Conservation (phyloP, 2,888 invertebrate species). For the Patella ulyssiponensis region DNA sequence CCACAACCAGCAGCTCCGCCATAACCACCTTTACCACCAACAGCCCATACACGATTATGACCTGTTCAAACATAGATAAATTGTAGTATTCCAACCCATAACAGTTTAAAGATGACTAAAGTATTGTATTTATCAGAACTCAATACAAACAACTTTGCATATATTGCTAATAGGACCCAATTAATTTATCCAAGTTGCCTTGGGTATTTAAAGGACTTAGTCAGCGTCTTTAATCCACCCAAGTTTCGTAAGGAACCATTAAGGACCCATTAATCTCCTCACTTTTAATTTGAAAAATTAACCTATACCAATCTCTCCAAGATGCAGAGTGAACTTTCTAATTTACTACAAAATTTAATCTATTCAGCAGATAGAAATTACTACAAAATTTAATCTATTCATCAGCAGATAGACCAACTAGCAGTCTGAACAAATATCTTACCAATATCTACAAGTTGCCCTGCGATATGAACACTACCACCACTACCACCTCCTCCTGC, state of each 20-base stretch:
- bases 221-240: no score
- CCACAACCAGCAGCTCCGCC: conserved; percentile 45
- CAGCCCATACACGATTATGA: conserved; percentile 39
- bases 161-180: no score
- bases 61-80: conserved; percentile 28
- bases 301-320: no score
- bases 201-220: no score
- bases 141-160: no score
- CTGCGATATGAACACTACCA: conserved; percentile 52
- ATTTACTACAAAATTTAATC: neutral
- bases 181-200: no score
- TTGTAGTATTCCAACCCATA: neutral
- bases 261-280: no score
- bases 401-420: no score
- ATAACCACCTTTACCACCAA: conserved; percentile 49
- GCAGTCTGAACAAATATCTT: conserved; percentile 14
- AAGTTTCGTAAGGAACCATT: no score
- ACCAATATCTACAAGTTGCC: conserved; percentile 51
- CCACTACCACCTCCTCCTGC: conserved; percentile 61
- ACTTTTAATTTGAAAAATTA: no score
- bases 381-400: neutral
- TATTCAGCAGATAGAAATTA: neutral
- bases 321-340: neutral
- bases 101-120: no score
- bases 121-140: no score